These are phyloP conservation scores for Phocoena phocoena DNA, from an alignment of 2,113 vertebrate species.

Conservation along the genomic window DNA sequence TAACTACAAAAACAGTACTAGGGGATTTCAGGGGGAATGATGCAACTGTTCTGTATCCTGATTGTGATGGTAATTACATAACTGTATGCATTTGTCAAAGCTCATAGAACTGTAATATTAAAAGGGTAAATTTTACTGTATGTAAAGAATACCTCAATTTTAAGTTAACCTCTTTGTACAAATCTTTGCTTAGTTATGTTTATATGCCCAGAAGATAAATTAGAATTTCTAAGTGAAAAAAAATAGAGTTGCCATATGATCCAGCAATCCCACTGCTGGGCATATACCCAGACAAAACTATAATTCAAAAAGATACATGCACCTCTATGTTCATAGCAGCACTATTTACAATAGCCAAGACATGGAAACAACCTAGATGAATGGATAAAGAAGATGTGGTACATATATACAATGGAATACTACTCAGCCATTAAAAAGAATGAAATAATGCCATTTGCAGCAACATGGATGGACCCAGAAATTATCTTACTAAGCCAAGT, in stretches of 20 bases:
- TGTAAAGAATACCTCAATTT: neutral
- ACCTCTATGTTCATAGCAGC: neutral
- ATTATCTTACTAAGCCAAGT: neutral
- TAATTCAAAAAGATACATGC: neutral
- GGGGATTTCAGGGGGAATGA: neutral
- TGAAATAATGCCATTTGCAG: neutral
- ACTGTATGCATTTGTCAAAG: neutral
- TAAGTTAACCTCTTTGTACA: neutral
- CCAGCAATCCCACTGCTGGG: neutral
- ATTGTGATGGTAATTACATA: neutral
- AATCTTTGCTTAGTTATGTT: neutral
- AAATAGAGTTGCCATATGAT: neutral
- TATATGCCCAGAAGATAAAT: neutral
- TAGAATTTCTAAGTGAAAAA: neutral
- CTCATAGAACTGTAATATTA: neutral
- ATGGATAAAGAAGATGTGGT: neutral
- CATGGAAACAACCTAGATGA: neutral
- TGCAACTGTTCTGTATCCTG: neutral
- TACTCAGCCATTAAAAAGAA: neutral
- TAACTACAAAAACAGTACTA: neutral
- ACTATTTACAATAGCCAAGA: neutral
- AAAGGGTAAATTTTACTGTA: neutral
- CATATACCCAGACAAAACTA: neutral
- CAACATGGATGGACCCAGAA: neutral
- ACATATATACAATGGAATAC: neutral